Conservation (phyloP, 1,140 invertebrate genomes). For the Eulimnadia texana region DNA sequence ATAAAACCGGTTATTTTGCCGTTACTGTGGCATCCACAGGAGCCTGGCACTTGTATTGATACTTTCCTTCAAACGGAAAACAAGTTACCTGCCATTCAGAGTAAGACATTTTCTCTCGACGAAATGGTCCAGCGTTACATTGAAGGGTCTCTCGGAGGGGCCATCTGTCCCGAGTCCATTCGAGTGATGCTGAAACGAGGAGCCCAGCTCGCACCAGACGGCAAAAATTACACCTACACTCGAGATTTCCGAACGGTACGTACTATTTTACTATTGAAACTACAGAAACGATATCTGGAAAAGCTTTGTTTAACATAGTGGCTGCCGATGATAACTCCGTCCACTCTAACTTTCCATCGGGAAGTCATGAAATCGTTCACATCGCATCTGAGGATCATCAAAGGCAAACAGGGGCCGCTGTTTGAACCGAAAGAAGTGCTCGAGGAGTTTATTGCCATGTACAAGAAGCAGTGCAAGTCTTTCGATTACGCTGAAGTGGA, state of each 20-base stretch:
- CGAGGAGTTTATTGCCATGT: conserved; percentile 42
- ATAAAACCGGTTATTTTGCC: conserved; percentile 42
- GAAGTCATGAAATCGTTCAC: conserved; percentile 18
- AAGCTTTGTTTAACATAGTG: conserved; percentile 18
- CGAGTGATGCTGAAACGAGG: conserved; percentile 37
- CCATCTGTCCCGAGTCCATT: conserved; percentile 31
- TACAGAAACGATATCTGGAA: neutral
- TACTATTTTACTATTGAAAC: neutral
- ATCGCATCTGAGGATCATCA: conserved; percentile 62
- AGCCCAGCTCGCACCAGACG: conserved; percentile 11
- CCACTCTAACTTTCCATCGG: conserved; percentile 16
- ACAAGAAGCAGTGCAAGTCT: conserved; percentile 37
- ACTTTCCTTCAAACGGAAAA: conserved; percentile 17
- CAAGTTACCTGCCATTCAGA: conserved; percentile 17
- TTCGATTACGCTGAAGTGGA: conserved; percentile 53
- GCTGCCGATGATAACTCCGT: conserved; percentile 12
- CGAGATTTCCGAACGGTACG: conserved; percentile 19
- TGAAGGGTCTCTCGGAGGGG: conserved; percentile 29
- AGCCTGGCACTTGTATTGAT: conserved; percentile 21
- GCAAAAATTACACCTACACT: conserved; percentile 18
- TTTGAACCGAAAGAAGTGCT: conserved; percentile 32
- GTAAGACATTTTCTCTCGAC: conserved; percentile 41
- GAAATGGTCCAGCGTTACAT: conserved; percentile 37
- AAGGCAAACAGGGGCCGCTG: conserved; percentile 40
- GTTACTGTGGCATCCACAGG: conserved; percentile 22